phyloP scores from a whole-genome alignment of 2,797 vertebrate genomes.

The Oreochromis grahami region DNA sequence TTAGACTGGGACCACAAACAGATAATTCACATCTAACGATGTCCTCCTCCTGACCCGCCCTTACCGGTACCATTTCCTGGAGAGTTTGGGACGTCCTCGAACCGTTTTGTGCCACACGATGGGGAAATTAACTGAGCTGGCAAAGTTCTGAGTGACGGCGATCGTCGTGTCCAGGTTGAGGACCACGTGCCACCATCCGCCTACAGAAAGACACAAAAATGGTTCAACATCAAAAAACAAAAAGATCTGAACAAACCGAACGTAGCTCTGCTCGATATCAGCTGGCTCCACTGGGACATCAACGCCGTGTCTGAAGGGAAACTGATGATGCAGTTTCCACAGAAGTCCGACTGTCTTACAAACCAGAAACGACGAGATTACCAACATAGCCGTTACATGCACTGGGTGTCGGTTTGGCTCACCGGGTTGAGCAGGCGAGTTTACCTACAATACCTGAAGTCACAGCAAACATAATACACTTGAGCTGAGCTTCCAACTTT shows the following conservation, averaged over 20 bases:
- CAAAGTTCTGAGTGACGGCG: constrained; percentile 95
- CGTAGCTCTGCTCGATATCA: not conserved
- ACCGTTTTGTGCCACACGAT: constrained; percentile 98
- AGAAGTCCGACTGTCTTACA: not conserved
- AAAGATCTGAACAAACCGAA: not conserved
- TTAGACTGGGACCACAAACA: not conserved
- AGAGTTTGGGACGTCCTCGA: constrained; percentile 91
- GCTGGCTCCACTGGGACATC: not conserved
- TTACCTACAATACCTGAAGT: fast-evolving
- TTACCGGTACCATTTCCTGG: constrained; percentile 96
- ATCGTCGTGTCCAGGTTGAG: constrained; percentile 94
- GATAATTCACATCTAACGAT: not conserved
- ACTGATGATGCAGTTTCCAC: not conserved
- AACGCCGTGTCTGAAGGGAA: not conserved
- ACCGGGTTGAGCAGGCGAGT: not conserved
- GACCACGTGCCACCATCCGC: constrained; percentile 99
- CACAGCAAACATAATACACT: not conserved
- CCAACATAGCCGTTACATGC: fast-evolving
- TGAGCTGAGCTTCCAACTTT: not conserved
- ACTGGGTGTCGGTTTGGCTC: not conserved
- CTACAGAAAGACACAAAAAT: constrained; percentile 57
- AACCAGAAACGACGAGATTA: not conserved
- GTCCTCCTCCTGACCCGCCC: not conserved
- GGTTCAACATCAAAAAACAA: not conserved
- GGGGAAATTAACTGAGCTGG: constrained; percentile 94